Conservation (phyloP, 2,113 vertebrate species). For the Phrynocephalus versicolor region DNA sequence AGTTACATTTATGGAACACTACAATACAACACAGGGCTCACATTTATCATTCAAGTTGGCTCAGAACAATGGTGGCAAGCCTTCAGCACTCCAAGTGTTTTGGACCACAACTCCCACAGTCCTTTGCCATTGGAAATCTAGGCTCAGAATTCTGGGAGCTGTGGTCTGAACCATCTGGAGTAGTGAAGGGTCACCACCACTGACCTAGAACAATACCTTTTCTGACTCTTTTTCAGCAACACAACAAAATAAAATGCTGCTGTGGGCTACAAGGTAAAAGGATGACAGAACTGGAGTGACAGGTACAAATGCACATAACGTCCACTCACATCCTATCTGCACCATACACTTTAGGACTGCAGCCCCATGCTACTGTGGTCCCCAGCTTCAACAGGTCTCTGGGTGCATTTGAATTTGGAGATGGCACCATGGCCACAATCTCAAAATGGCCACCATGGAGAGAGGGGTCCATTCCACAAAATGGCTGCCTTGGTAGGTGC, state of each 20-base stretch:
- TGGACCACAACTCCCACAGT: no score
- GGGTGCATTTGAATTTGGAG: background rate
- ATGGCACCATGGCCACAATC: background rate
- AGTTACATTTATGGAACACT: slow-evolving; percentile 41
- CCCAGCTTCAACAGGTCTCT: background rate
- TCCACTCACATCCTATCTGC: background rate
- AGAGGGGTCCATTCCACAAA: background rate
- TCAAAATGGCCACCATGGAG: background rate
- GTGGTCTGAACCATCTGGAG: no score
- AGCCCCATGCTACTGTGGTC: no score
- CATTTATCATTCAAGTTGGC: slow-evolving; percentile 45
- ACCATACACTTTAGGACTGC: background rate
- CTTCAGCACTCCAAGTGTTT: no score
- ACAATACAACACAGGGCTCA: background rate
- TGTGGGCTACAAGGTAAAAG: slow-evolving; percentile 28
- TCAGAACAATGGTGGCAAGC: no score
- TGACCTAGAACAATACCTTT: no score
- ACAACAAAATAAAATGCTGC: background rate
- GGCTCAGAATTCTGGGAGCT: no score
- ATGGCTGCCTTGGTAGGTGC: background rate
- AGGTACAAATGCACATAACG: slow-evolving; percentile 49
- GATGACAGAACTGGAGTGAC: slow-evolving; percentile 26
- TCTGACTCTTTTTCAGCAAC: slow-evolving; percentile 15
- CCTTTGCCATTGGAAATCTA: no score
- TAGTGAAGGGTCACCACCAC: no score